A percentile compares a stretch with the other conserved stretches of the same genome.
Evolutionary conservation across 2,888 invertebrate species (phyloP).

Genomic region (Heliconius charithonia): DNA sequence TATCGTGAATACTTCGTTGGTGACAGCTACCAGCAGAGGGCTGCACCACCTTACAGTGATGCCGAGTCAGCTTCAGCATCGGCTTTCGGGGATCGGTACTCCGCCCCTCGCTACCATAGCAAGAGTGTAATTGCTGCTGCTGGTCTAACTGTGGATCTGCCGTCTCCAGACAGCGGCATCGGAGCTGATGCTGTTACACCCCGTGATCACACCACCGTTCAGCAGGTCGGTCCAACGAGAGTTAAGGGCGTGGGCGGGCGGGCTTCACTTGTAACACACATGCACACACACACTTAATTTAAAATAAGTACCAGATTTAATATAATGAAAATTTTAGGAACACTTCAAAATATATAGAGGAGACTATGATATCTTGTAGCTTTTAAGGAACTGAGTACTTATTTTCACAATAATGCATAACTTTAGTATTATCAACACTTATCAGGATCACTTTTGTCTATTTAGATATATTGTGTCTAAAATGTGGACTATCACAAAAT

Average conservation of each 20-base stretch:
- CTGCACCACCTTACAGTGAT: conserved; percentile 83
- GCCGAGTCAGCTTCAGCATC: conserved; percentile 84
- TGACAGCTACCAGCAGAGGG: conserved; percentile 85
- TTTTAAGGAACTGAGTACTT: conserved; percentile 14
- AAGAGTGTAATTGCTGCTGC: conserved; percentile 89
- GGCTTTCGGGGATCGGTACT: conserved; percentile 88
- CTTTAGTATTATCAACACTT: conserved; percentile 1
- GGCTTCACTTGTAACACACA: conserved; percentile 58
- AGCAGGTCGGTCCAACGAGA: conserved; percentile 88
- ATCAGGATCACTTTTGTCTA: conserved; percentile 20
- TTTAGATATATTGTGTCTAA: background rate
- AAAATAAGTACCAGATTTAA: conserved; percentile 32
- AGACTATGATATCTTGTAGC: conserved; percentile 10
- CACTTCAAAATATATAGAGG: conserved; percentile 10
- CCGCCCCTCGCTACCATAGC: conserved; percentile 88
- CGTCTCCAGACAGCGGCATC: conserved; percentile 97
- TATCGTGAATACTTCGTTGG: conserved; percentile 91
- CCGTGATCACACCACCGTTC: conserved; percentile 93
- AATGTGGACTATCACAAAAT: background rate
- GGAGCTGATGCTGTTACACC: conserved; percentile 97
- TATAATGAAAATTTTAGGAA: conserved; percentile 23
- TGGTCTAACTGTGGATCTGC: conserved; percentile 95
- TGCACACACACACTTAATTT: conserved; percentile 48
- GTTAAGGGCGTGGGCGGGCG: conserved; percentile 76
- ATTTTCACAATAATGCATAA: conserved; percentile 7